A percentile compares a stretch with the other conserved stretches of the same genome.
Conservation (phyloP, 2,888 invertebrate genomes). For the Eubasilissa splendida region DNA sequence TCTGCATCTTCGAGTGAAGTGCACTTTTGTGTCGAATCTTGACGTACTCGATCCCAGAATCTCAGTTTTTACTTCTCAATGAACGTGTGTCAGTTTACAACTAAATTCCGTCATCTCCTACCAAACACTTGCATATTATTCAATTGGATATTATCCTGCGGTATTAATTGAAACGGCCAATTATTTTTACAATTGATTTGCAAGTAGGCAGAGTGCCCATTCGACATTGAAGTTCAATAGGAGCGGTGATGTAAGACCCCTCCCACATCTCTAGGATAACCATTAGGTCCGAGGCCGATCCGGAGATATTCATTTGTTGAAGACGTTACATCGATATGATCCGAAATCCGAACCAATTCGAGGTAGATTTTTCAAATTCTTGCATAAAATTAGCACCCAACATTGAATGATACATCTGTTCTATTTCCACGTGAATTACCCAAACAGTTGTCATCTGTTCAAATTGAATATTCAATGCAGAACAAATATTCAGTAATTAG, state of each 20-base stretch:
- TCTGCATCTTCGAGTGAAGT: conserved; percentile 19
- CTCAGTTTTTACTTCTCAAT: not conserved
- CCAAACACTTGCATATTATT: no score
- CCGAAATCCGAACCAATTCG: not conserved
- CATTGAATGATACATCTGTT: conserved; percentile 17
- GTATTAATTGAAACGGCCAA: conserved; percentile 32
- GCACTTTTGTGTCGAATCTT: conserved; percentile 20
- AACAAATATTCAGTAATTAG: no score
- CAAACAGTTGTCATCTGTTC: no score
- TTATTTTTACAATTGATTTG: conserved; percentile 14
- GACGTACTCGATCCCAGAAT: not conserved
- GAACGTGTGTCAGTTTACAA: not conserved
- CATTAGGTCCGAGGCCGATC: conserved; percentile 45
- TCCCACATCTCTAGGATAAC: conserved; percentile 42
- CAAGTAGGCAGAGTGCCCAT: conserved; percentile 48
- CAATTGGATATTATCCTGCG: not conserved
- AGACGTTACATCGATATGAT: not conserved
- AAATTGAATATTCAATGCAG: no score
- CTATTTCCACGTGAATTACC: not conserved
- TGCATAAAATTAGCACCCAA: conserved; percentile 4
- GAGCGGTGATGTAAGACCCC: conserved; percentile 56
- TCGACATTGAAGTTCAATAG: conserved; percentile 55
- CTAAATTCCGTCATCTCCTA: not conserved
- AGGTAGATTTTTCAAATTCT: conserved; percentile 14
- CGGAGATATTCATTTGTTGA: conserved; percentile 11